phyloP scores from a whole-genome alignment of 2,113 vertebrate genomes.

The Carlito syrichta region DNA sequence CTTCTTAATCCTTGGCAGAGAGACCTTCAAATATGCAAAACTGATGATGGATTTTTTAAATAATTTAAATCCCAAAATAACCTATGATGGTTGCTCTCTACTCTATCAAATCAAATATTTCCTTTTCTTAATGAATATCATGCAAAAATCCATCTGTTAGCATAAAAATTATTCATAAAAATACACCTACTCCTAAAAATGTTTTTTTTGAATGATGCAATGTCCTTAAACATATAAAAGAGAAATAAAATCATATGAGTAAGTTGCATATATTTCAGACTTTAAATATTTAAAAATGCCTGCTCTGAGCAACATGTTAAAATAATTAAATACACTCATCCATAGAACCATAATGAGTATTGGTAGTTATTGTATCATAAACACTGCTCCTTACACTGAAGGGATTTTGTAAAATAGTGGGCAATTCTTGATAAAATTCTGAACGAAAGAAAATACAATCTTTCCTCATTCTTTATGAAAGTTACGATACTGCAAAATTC shows the following conservation, averaged over 20 bases:
- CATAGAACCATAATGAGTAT: not conserved
- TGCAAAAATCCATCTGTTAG: not conserved
- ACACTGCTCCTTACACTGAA: not conserved
- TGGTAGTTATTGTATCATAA: not conserved
- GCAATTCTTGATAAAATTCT: not conserved
- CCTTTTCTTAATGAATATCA: not conserved
- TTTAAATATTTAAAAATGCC: not conserved
- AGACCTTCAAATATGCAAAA: not conserved
- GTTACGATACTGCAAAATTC: not conserved
- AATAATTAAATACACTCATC: not conserved
- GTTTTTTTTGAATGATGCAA: not conserved
- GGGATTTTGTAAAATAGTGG: not conserved
- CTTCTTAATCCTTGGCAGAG: not conserved
- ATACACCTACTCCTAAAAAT: not conserved
- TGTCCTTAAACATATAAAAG: not conserved
- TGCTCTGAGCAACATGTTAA: not conserved
- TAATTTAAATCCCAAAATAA: not conserved
- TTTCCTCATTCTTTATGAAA: not conserved
- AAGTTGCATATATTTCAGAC: not conserved
- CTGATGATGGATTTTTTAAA: not conserved
- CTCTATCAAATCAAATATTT: not conserved
- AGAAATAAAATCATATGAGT: not conserved
- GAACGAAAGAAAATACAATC: not conserved
- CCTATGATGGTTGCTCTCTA: not conserved
- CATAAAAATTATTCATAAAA: not conserved